Conservation (phyloP, 1,140 invertebrate genomes). For the Drosophila rhopaloa region DNA sequence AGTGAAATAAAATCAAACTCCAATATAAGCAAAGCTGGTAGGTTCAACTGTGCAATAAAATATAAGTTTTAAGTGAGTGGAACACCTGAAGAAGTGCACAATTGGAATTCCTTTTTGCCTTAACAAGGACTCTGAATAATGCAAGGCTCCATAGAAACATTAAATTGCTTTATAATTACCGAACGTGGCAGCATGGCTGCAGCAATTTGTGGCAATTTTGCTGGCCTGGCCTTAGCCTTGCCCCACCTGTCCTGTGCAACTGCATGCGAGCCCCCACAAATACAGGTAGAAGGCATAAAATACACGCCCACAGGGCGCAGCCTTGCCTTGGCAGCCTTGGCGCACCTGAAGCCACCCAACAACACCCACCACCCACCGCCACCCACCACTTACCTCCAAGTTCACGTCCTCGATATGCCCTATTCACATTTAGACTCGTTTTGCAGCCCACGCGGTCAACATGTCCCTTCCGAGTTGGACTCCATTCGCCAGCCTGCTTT, state of each 20-base stretch:
- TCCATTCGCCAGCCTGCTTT: slow-evolving; percentile 16
- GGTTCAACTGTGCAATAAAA: background rate
- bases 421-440: slow-evolving; percentile 35
- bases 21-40: slow-evolving; percentile 35
- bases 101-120: background rate
- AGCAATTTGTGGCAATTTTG: slow-evolving; percentile 38
- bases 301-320: slow-evolving; percentile 28
- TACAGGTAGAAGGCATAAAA: background rate
- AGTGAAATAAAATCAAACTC: slow-evolving; percentile 35
- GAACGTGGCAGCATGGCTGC: slow-evolving; percentile 6
- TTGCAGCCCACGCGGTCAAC: slow-evolving; percentile 42
- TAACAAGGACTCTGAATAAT: slow-evolving; percentile 22
- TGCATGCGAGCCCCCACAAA: slow-evolving; percentile 23
- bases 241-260: slow-evolving; percentile 4
- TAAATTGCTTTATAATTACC: slow-evolving; percentile 35
- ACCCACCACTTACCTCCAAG: slow-evolving; percentile 23
- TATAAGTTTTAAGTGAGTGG: background rate
- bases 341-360: background rate
- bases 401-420: slow-evolving; percentile 37
- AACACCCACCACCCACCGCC: background rate
- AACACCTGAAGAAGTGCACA: no score
- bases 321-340: slow-evolving; percentile 28
- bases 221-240: slow-evolving; percentile 47
- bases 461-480: slow-evolving; percentile 42
- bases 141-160: slow-evolving; percentile 14